Conservation (phyloP, 2,797 vertebrate species). For the Micropoecilia bifurca region DNA sequence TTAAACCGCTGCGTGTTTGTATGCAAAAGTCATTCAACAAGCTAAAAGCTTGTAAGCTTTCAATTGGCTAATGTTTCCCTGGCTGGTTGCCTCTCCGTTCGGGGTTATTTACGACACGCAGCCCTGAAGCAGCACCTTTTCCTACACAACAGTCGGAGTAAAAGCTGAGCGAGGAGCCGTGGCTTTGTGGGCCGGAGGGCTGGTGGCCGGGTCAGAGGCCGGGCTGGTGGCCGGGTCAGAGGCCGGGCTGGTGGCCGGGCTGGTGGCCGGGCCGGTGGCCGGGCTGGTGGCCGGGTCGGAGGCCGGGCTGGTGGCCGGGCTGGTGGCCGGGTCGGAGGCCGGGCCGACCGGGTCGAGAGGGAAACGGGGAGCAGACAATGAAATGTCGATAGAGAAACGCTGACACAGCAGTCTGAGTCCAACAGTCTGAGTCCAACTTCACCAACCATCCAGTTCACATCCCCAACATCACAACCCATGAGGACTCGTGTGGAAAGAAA, state of each 20-base stretch:
- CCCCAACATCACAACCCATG: neutral
- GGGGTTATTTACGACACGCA: slow-evolving; percentile 10
- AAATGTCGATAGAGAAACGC: slow-evolving; percentile 57
- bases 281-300: no score
- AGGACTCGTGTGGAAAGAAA: neutral
- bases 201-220: no score
- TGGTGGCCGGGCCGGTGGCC: slow-evolving; percentile 35
- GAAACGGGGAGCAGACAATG: slow-evolving; percentile 33
- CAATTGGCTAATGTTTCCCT: slow-evolving; percentile 9
- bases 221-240: no score
- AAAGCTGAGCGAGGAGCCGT: slow-evolving; percentile 12
- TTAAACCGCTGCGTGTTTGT: slow-evolving; percentile 18
- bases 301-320: no score
- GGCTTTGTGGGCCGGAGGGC: neutral
- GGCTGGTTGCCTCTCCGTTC: neutral
- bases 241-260: no score
- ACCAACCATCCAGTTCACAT: neutral
- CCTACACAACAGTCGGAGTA: slow-evolving; percentile 1
- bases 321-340: slow-evolving; percentile 26
- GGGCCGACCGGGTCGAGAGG: neutral
- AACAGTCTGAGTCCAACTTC: slow-evolving; percentile 49
- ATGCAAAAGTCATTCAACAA: slow-evolving; percentile 8
- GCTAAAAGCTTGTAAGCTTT: slow-evolving; percentile 5
- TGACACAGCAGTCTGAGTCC: slow-evolving; percentile 66
- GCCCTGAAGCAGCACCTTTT: slow-evolving; percentile 15